Evolutionary conservation across 64 coral and sea anemone genomes (phyloP).

Genomic region (Anthopleura sola): DNA sequence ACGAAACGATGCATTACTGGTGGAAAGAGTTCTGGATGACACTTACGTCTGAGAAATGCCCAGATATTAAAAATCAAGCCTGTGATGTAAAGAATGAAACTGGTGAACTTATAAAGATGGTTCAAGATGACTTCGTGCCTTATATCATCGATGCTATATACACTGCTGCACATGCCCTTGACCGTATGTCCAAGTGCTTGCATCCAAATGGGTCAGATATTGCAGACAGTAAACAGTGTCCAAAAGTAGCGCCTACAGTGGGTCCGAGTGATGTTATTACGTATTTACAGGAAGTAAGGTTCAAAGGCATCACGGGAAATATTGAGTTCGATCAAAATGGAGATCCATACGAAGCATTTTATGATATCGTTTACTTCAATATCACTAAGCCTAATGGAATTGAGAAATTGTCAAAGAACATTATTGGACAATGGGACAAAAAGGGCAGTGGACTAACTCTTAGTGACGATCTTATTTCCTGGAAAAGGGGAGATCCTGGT

Average conservation of each 20-base stretch:
- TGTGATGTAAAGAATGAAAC: background rate
- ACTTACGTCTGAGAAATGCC: background rate
- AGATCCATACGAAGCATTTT: slow-evolving; percentile 26
- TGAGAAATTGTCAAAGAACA: background rate
- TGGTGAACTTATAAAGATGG: background rate
- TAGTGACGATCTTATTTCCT: background rate
- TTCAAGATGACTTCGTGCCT: slow-evolving; percentile 31
- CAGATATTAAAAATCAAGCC: background rate
- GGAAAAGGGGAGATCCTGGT: background rate
- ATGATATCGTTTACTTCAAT: slow-evolving; percentile 52
- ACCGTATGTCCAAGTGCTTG: slow-evolving; percentile 32
- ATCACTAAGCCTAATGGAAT: background rate
- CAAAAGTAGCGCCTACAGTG: background rate
- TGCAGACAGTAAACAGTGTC: slow-evolving; percentile 7
- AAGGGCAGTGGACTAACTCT: background rate
- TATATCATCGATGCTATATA: slow-evolving; percentile 60
- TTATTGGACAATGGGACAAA: slow-evolving; percentile 18
- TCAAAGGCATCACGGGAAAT: slow-evolving; percentile 56
- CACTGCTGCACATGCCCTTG: slow-evolving; percentile 39
- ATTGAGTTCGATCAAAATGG: slow-evolving; percentile 47
- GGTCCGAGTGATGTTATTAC: background rate
- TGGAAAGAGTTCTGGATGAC: slow-evolving; percentile 30
- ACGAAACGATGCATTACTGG: slow-evolving; percentile 11
- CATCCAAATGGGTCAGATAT: background rate
- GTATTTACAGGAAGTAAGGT: slow-evolving; percentile 48